phyloP scores from a whole-genome alignment of 2,797 vertebrate genomes.

The Tragopan temminckii region DNA sequence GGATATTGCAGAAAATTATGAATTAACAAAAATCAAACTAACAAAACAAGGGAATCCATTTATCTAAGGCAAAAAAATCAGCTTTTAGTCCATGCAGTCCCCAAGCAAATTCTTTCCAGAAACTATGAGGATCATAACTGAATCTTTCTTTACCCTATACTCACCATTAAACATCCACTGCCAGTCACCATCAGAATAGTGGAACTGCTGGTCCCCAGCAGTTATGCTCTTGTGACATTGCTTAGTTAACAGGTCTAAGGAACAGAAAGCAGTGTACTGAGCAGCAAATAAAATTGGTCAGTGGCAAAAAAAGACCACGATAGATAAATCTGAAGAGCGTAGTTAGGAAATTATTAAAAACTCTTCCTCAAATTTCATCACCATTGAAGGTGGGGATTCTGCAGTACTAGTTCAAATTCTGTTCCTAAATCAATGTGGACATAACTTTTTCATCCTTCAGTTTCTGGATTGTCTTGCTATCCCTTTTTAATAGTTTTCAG shows the following conservation, averaged over 20 bases:
- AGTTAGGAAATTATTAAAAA: no score
- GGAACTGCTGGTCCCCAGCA: not conserved
- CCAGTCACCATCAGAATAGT: no score
- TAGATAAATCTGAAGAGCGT: not conserved
- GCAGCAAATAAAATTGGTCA: not conserved
- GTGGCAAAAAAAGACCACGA: not conserved
- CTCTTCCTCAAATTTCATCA: rapidly evolving
- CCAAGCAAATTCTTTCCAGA: not conserved
- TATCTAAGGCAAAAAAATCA: not conserved
- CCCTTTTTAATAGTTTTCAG: no score
- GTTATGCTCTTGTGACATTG: not conserved
- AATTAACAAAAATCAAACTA: not conserved
- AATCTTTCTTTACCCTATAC: not conserved
- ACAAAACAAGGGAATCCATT: not conserved
- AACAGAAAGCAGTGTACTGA: not conserved
- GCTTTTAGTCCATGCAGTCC: not conserved
- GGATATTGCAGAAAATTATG: not conserved
- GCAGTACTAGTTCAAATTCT: not conserved
- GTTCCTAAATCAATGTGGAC: no score
- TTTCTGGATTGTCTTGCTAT: no score
- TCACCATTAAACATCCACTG: not conserved
- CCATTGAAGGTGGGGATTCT: rapidly evolving
- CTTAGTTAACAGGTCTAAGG: not conserved
- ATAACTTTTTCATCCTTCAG: no score
- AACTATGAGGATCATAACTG: not conserved